phyloP scores from a whole-genome alignment of 2,888 invertebrate genomes.

The Morpho achilles region DNA sequence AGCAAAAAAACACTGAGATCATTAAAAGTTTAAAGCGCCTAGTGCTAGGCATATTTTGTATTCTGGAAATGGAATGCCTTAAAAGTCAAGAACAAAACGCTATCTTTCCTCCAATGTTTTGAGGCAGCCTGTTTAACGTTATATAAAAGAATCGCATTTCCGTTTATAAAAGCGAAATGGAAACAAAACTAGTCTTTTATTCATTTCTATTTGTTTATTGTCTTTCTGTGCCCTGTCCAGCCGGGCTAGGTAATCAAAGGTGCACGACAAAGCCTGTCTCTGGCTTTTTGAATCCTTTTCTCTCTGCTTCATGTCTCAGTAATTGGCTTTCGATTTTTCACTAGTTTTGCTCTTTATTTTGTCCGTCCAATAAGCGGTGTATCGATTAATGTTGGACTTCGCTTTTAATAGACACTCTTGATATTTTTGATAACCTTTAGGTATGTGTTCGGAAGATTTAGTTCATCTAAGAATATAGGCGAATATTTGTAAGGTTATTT shows the following conservation, averaged over 20 bases:
- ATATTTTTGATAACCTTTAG: too few relatives aligned
- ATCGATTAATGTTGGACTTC: not conserved
- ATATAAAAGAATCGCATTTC: constrained; percentile 31
- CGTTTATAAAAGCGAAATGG: constrained; percentile 31
- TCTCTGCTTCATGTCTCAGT: constrained; percentile 58
- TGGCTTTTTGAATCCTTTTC: constrained; percentile 64
- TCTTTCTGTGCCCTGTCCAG: constrained; percentile 41
- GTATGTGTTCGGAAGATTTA: too few relatives aligned
- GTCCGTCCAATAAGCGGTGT: constrained; percentile 10
- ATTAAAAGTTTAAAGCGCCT: constrained; percentile 27
- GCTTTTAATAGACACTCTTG: not conserved
- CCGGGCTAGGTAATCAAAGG: constrained; percentile 65
- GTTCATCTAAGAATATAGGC: too few relatives aligned
- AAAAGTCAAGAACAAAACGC: constrained; percentile 25
- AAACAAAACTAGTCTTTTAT: constrained; percentile 42
- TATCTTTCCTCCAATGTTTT: constrained; percentile 24
- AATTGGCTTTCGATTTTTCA: constrained; percentile 70
- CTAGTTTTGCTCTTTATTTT: constrained; percentile 24
- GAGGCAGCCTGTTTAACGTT: constrained; percentile 24
- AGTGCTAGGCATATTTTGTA: constrained; percentile 14
- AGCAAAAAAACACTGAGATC: constrained; percentile 26
- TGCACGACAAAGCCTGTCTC: constrained; percentile 66
- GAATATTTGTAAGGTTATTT: too few relatives aligned
- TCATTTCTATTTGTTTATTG: constrained; percentile 41
- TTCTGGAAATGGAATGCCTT: constrained; percentile 14